Base-by-base conservation (phyloP, 2,797 vertebrate genomes). In the Emydoidea blandingii region DNA sequence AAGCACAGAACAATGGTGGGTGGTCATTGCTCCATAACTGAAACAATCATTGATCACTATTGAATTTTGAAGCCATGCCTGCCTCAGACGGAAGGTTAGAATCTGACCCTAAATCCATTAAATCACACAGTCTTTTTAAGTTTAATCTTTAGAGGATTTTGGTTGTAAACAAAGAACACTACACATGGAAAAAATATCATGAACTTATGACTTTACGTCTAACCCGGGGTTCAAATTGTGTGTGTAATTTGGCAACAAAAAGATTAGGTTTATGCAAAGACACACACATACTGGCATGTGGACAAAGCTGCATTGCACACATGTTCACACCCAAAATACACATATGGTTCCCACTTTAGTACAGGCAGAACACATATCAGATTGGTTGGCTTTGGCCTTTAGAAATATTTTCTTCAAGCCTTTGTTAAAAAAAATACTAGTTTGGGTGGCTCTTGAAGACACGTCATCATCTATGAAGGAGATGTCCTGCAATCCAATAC, bases 101-200 rank as follows among this genome's bases (percentile, higher is more conserved):
- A 95, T 96, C 95, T 94, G 97, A 98, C 97, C 97, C 95, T 95
- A 68, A 95, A 76, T 87, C 97, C 94, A 97, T 95, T 98, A 98
- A 98, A 98, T 98, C 95, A 94, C 91, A 81, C 76, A 92, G 86
- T 90, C 97, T 97, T 97, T 98, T 98, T 97, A 94, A 98, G 94
- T 98, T 98, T 98, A 97, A 98, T 98, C 97, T 98, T 96, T 85
- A 91, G 96, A 97, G 97, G 97, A 98, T 98, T 98, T 98, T 47
- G 72, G 95, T 97, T 98, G 94, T 98, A 98, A 98, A 98, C 98
- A 98, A 98, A 98, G 97, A 96, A 96, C 97, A 91, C 96, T 95
- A 97, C 96, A 98, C 97, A 98, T 92, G 94, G 97, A 97, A 96
- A 97, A 97, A 98, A 96, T 87, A 97, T 95, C 96, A 97, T 97